Percentiles rank a stretch among this genome's conserved stretches.
Evolutionary conservation across 2,797 vertebrate genomes (phyloP).

Genomic region (Galaxias olidus): DNA sequence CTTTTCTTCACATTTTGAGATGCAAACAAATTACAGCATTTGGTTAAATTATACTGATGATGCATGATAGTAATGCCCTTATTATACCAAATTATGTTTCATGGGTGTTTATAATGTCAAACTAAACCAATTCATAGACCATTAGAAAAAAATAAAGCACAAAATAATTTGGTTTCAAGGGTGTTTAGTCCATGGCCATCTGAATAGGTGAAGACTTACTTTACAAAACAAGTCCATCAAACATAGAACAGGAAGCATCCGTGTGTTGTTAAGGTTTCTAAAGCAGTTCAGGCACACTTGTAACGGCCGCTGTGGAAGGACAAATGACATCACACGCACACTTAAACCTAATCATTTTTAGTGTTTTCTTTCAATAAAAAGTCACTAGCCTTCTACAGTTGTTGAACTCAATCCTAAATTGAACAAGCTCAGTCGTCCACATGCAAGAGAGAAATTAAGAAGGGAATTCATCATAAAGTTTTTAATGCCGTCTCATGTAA

Average conservation of each 20-base stretch:
- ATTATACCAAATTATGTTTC: slow-evolving; percentile 25
- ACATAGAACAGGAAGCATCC: slow-evolving; percentile 44
- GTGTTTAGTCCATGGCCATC: slow-evolving; percentile 6
- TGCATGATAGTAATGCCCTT: slow-evolving; percentile 31
- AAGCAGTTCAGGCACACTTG: slow-evolving; percentile 71
- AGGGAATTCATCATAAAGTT: slow-evolving; percentile 31
- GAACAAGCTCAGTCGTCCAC: slow-evolving; percentile 44
- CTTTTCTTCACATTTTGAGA: slow-evolving; percentile 43
- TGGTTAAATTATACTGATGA: slow-evolving; percentile 32
- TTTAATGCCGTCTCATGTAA: slow-evolving; percentile 40
- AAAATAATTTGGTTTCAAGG: slow-evolving; percentile 43
- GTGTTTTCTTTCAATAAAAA: slow-evolving; percentile 63
- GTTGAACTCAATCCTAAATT: slow-evolving; percentile 44
- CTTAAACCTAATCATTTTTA: slow-evolving; percentile 58
- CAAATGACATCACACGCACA: slow-evolving; percentile 53
- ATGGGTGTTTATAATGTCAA: slow-evolving; percentile 13
- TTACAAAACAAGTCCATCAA: slow-evolving; percentile 44
- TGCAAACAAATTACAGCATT: slow-evolving; percentile 48
- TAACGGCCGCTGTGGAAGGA: slow-evolving; percentile 62
- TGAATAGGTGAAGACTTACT: slow-evolving; percentile 50
- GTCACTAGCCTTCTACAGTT: slow-evolving; percentile 20
- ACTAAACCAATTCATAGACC: slow-evolving; percentile 18
- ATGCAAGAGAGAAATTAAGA: slow-evolving; percentile 38
- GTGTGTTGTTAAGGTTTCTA: slow-evolving; percentile 41
- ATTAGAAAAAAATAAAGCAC: slow-evolving; percentile 24